Evolutionary conservation across 2,888 invertebrate genomes (phyloP), one percentile per base, ranked within the genome.

Genomic region (Fragum sueziense): DNA sequence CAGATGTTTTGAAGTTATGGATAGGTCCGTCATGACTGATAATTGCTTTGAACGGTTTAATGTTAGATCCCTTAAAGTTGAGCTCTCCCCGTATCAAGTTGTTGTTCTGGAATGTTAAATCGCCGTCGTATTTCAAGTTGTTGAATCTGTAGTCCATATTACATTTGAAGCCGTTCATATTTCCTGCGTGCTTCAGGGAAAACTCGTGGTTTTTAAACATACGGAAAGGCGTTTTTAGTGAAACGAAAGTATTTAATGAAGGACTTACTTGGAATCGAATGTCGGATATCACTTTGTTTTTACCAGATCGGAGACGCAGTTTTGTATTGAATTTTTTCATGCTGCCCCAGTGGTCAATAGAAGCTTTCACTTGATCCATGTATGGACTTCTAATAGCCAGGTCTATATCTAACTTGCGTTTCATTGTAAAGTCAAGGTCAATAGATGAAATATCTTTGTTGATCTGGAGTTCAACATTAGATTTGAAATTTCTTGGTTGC

Each of bases 91-190:
- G 77, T 29, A 78, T 4, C 14, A 51, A 31, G 27, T 81, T 71
- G 17, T 70, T n/a, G 51, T 78, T 77, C 31, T 77, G 70, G 57
- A 72, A 78, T 29, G 81, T 54, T 1, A 75, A 71, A 70, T 77
- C 81, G 0, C 81, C 81, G n/a, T 65, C 51, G 51, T 81, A 81
- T 14, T 62, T 72, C 37, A 78, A 69, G 3, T 74, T 77, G 51
- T 81, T 81, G 33, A 61, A 65, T 52, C 67, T 81, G 57, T 81
- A 81, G 22, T 75, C 68, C 77, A 81, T 72, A 41, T 81, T 81
- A 37, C 75, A 78, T 41, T 81, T 81, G 54, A 81, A 81, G 37
- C 71, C 75, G 51, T 77, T 75, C 4, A 22, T 22, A 25, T 33
- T 68, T 25, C 80, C 80, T 9, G 76, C 76, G 59, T 80, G 80